A percentile compares a stretch with the other conserved stretches of the same genome.
These are phyloP conservation scores for Urechis unicinctus DNA, from an alignment of 2,888 invertebrate species.

Conservation along the genomic window DNA sequence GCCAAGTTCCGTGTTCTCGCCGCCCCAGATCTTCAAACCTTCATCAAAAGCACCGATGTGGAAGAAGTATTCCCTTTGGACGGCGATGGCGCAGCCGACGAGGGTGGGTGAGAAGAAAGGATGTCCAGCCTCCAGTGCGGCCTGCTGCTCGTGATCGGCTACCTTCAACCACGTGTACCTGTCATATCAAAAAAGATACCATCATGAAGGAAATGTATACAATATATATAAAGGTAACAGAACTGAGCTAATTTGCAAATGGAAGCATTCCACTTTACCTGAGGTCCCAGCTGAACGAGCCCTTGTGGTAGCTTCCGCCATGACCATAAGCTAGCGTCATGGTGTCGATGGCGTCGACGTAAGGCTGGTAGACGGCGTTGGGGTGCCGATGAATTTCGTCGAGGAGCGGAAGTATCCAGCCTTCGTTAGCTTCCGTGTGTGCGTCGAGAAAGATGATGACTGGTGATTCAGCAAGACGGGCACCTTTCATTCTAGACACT, in stretches of 20 bases:
- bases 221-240: neutral
- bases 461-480: slow-evolving; percentile 5
- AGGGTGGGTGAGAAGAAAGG: slow-evolving; percentile 26
- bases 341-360: slow-evolving; percentile 18
- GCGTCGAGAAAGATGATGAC: slow-evolving; percentile 24
- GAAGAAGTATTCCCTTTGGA: slow-evolving; percentile 22
- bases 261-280: slow-evolving; percentile 9
- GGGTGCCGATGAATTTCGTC: slow-evolving; percentile 13
- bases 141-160: slow-evolving; percentile 19
- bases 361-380: slow-evolving; percentile 17
- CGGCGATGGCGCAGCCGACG: slow-evolving; percentile 27
- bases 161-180: slow-evolving; percentile 25
- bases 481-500: slow-evolving; percentile 18
- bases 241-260: neutral
- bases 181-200: neutral
- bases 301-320: slow-evolving; percentile 8
- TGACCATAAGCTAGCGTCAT: slow-evolving; percentile 6
- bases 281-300: slow-evolving; percentile 20
- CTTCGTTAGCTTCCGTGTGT: slow-evolving; percentile 21
- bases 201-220: neutral
- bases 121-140: slow-evolving; percentile 14
- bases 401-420: slow-evolving; percentile 21
- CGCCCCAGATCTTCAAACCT: slow-evolving; percentile 27
- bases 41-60: slow-evolving; percentile 23
- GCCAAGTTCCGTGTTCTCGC: slow-evolving; percentile 29